phyloP scores from a whole-genome alignment of 2,113 vertebrate species.

The Ailurus styani region DNA sequence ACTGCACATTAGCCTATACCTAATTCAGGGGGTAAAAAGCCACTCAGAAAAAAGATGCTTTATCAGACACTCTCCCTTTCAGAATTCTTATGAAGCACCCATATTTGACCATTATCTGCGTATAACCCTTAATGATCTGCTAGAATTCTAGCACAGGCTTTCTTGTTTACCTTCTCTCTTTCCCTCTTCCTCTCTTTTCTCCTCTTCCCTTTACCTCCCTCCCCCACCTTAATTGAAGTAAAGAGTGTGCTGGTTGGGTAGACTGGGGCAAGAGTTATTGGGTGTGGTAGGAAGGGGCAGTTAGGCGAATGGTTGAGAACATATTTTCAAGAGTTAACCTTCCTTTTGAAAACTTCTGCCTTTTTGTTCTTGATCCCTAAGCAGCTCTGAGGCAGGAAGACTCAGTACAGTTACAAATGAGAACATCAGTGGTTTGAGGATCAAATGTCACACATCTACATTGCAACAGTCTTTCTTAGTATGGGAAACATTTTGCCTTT shows the following conservation, averaged over 20 bases:
- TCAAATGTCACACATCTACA: neutral
- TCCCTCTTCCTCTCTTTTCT: neutral
- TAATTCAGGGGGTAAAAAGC: neutral
- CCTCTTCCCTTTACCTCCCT: too few relatives aligned
- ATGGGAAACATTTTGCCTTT: neutral
- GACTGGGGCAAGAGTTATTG: neutral
- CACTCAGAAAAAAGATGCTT: neutral
- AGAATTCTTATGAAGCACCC: neutral
- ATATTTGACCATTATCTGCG: neutral
- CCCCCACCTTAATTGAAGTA: neutral
- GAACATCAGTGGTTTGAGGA: neutral
- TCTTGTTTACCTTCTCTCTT: rapidly evolving
- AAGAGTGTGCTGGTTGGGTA: neutral
- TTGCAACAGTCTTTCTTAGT: neutral
- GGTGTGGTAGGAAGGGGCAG: neutral
- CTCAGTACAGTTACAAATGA: neutral
- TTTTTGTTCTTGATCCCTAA: neutral
- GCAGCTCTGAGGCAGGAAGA: neutral
- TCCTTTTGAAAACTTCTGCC: neutral
- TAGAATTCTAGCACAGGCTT: neutral
- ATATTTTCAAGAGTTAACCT: neutral
- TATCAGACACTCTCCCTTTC: neutral
- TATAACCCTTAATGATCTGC: neutral
- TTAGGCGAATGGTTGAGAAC: neutral
- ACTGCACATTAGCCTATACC: neutral